Conservation (phyloP, 2,797 vertebrate genomes). For the Pangasius macronema region DNA sequence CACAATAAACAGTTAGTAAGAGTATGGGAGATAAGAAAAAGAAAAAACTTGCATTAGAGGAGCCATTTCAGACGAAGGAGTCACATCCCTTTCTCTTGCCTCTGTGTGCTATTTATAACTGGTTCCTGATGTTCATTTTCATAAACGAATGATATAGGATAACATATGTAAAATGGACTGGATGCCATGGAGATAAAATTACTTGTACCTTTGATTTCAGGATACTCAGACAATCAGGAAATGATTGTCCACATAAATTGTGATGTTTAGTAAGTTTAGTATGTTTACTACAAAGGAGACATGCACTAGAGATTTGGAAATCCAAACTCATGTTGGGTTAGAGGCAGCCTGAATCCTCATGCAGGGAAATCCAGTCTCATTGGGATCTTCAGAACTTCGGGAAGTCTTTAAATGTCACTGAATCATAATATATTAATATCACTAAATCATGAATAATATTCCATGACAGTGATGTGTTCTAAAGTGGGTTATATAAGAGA, state of each 20-base stretch:
- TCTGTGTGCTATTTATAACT: slow-evolving; percentile 39
- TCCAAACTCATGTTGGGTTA: not conserved
- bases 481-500: slow-evolving; percentile 36
- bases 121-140: slow-evolving; percentile 39
- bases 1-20: not conserved
- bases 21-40: slow-evolving; percentile 23
- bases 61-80: slow-evolving; percentile 7
- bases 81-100: slow-evolving; percentile 15
- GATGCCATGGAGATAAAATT: slow-evolving; percentile 34
- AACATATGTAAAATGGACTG: slow-evolving; percentile 24
- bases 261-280: not conserved
- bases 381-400: not conserved
- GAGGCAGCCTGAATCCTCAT: not conserved
- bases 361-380: not conserved
- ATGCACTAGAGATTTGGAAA: not conserved
- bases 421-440: slow-evolving; percentile 18
- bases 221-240: slow-evolving; percentile 4
- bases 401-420: slow-evolving; percentile 5
- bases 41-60: slow-evolving; percentile 20
- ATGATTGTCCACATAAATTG: slow-evolving; percentile 28
- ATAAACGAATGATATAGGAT: slow-evolving; percentile 22
- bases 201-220: slow-evolving; percentile 34
- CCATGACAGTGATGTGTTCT: slow-evolving; percentile 18
- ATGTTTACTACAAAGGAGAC: not conserved
- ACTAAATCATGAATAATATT: slow-evolving; percentile 17